Evolutionary conservation across 2,888 invertebrate species (phyloP), one percentile per base, ranked within the genome.

Genomic region (Athetis lepigone): DNA sequence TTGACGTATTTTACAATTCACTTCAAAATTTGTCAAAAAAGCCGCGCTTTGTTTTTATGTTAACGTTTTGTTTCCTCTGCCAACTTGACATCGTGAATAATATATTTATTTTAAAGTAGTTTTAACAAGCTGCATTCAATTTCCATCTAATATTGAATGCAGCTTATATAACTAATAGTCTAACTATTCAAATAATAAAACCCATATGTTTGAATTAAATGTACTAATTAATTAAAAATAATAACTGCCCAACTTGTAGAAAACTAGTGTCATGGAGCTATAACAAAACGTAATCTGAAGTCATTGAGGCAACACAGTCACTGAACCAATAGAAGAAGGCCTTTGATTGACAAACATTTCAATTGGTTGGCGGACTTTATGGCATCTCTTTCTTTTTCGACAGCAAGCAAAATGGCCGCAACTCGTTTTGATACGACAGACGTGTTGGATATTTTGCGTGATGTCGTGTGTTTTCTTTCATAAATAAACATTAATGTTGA

Each of bases 341-440:
- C 9, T 54, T 46, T 46, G 23, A 40, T 50, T 49, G 51, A 39
- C 54, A 50, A 5, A 2, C 21, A 16, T 39, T 55, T 54, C 75
- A 72, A 86, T 87, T 87, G 87, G 87, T 77, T 64, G 73, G 63
- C 65, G 75, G 59, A 59, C 37, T 74, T 45, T 76, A 64, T 77
- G 70, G 70, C 78, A 83, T 88, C 85, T 88, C 86, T 85, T 84
- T 89, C 85, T 86, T 81, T 87, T 86, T 85, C 79, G 79, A 83
- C 85, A 86, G 79, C 80, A 78, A 86, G 84, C 87, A 93, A 94
- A 92, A 94, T 94, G 94, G 94, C 94, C 86, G 94, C 90, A 87
- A 79, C 82, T 87, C 88, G 85, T 88, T 88, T 85, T 87, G 88
- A 85, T 89, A 82, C 86, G 91, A 80, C 84, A 89, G 94, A 94